These are phyloP conservation scores for Saturnia japonica DNA, from an alignment of 2,888 invertebrate genomes.

Conservation along the genomic window DNA sequence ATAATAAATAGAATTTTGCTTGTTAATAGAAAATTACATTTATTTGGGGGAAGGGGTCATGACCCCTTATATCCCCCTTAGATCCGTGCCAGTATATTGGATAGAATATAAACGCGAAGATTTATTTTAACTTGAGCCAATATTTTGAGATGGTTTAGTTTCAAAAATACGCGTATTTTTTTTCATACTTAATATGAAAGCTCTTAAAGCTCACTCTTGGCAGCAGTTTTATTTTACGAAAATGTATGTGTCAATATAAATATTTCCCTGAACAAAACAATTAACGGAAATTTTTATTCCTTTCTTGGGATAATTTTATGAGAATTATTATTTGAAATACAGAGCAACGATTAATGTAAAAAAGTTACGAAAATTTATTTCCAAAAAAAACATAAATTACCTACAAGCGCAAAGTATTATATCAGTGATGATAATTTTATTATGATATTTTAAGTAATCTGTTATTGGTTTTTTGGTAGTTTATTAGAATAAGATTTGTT, in stretches of 20 bases:
- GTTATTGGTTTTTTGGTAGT: constrained; percentile 53
- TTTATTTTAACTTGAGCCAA: too few relatives aligned
- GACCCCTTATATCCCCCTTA: too few relatives aligned
- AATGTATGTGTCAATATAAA: background rate
- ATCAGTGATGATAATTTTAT: constrained; percentile 23
- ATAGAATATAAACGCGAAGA: background rate
- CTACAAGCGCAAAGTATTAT: constrained; percentile 24
- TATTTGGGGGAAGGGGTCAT: too few relatives aligned
- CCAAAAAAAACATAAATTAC: background rate
- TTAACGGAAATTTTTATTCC: background rate
- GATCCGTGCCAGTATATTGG: background rate
- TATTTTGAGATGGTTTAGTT: background rate
- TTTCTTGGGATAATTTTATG: too few relatives aligned
- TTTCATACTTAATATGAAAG: too few relatives aligned
- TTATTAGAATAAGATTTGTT: constrained; percentile 44
- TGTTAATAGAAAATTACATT: too few relatives aligned
- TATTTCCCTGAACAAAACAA: background rate
- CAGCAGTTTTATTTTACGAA: background rate
- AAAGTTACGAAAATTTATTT: background rate
- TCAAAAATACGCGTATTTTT: background rate
- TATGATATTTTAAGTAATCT: constrained; percentile 25
- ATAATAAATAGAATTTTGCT: too few relatives aligned
- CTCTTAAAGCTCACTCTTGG: background rate
- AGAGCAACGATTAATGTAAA: background rate
- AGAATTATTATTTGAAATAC: background rate